Conservation (phyloP, 2,113 vertebrate species). For the Tapirus terrestris region DNA sequence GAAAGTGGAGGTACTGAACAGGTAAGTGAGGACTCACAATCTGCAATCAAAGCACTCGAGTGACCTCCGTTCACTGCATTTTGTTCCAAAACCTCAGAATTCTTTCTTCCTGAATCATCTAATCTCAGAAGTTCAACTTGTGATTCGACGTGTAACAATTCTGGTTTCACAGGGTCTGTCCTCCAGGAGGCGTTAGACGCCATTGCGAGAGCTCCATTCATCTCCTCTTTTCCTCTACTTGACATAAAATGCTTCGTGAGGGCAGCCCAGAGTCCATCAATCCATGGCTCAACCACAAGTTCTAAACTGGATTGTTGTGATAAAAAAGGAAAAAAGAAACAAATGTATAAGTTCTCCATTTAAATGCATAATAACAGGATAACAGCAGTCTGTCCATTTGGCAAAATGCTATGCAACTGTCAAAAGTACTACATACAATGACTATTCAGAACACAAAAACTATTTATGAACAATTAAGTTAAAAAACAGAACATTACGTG, state of each 20-base stretch:
- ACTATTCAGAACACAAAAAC: not conserved
- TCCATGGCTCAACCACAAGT: constrained; percentile 96
- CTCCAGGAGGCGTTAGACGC: not conserved
- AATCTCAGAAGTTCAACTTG: constrained; percentile 88
- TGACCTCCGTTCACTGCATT: not conserved
- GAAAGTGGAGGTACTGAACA: constrained; percentile 90
- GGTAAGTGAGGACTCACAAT: constrained; percentile 85
- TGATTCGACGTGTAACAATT: constrained; percentile 70
- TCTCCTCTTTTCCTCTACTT: constrained; percentile 78
- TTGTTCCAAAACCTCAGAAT: constrained; percentile 30
- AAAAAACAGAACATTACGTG: not conserved
- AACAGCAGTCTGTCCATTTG: no score
- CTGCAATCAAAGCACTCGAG: not conserved
- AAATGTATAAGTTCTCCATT: not conserved
- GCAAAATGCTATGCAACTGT: not conserved
- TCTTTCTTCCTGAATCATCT: constrained; percentile 67
- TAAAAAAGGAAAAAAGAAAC: not conserved
- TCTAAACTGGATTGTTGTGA: constrained; percentile 88
- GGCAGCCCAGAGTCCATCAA: constrained; percentile 94
- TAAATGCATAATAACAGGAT: not conserved
- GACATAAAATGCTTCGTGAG: constrained; percentile 84
- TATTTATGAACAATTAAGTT: not conserved
- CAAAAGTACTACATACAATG: not conserved
- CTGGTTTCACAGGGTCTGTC: not conserved
- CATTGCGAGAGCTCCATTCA: not conserved